These are phyloP conservation scores for Accipiter virgatus DNA, from an alignment of 2,113 vertebrate genomes.

Conservation along the genomic window DNA sequence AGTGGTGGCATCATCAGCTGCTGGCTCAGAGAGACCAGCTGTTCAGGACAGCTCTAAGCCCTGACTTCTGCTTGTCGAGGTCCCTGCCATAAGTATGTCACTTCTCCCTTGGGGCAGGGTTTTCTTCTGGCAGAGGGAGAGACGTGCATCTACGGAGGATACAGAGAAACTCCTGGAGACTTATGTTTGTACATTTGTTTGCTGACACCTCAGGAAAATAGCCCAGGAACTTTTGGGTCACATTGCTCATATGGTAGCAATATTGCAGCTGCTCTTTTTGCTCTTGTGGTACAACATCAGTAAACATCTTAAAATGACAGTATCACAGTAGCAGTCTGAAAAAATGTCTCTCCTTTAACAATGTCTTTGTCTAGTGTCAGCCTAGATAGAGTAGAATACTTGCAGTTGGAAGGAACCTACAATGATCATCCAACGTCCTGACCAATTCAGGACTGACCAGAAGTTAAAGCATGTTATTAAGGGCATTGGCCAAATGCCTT, in stretches of 20 bases:
- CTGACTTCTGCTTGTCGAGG: not conserved
- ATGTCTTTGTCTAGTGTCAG: not conserved
- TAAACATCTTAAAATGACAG: not conserved
- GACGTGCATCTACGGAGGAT: not conserved
- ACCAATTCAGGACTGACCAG: too few species aligned
- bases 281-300: not conserved
- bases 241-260: not conserved
- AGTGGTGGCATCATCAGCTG: not conserved
- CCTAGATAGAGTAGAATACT: too few species aligned
- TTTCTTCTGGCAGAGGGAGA: constrained; percentile 7
- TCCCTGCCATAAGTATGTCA: constrained; percentile 34
- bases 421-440: too few species aligned
- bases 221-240: constrained; percentile 22
- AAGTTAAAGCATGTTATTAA: too few species aligned
- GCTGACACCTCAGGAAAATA: constrained; percentile 38
- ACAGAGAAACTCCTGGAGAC: constrained; percentile 7
- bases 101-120: constrained; percentile 28
- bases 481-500: too few species aligned
- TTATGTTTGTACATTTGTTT: not conserved
- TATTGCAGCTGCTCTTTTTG: constrained; percentile 48
- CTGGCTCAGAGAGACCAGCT: constrained; percentile 29
- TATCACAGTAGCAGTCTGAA: not conserved
- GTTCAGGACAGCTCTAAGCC: constrained; percentile 1
- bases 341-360: not conserved
- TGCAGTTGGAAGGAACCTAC: too few species aligned